These are phyloP conservation scores for Oenanthe oenanthe DNA, from an alignment of 2,113 vertebrate species.

Conservation along the genomic window DNA sequence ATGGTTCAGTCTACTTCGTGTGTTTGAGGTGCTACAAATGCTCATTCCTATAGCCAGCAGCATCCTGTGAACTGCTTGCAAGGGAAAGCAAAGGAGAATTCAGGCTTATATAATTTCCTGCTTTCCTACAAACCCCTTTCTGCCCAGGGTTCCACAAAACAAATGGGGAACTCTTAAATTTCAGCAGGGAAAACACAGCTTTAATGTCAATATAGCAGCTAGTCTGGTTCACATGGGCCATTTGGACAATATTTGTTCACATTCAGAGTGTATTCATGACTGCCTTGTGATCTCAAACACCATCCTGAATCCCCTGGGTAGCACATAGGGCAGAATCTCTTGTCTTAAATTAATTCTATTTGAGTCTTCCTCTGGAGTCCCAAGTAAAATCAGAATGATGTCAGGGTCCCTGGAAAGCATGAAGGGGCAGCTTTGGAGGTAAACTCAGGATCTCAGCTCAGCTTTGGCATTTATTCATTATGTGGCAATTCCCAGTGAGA, in stretches of 20 bases:
- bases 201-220: neutral
- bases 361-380: neutral
- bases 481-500: neutral
- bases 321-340: neutral
- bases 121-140: neutral
- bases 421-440: neutral
- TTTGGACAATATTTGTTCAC: neutral
- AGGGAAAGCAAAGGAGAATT: neutral
- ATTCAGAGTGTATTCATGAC: neutral
- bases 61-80: neutral
- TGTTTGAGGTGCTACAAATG: neutral
- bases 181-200: neutral
- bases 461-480: constrained; percentile 31
- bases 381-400: neutral
- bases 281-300: neutral
- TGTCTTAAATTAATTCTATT: constrained; percentile 27
- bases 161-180: neutral
- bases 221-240: neutral
- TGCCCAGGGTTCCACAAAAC: neutral
- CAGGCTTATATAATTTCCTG: neutral
- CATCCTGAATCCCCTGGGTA: neutral
- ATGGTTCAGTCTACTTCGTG: neutral
- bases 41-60: neutral
- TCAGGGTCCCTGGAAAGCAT: constrained; percentile 12
- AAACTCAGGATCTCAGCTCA: neutral